Base-by-base conservation (phyloP, 2,797 vertebrate species). In the Dromococcyx pavoninus region DNA sequence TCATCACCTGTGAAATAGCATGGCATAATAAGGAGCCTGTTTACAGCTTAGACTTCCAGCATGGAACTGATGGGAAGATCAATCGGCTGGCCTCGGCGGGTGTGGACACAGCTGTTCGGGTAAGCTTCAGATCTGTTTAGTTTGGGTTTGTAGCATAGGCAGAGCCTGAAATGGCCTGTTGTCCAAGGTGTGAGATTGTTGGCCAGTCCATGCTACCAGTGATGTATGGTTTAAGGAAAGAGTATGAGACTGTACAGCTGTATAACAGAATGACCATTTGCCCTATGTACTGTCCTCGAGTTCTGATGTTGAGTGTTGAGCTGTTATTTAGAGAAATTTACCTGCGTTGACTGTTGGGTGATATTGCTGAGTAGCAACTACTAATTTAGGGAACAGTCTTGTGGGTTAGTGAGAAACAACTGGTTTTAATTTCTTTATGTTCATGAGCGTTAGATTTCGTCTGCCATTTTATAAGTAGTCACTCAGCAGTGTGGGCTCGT, bases 1-100 rank as follows among this genome's bases (percentile, higher is more conserved):
- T 99, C 72, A 98, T 99, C 89, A 99, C 99, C 5, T 99, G 99
- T 97, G 99, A 99, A 85, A 99, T 99, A 41, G 99, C 98, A 2
- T 99, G 99, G 99, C 99, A 99, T 91, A 99, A 99, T 93, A 99
- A 99, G 93, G 99, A 99, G 95, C 99, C 99, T 0, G 98, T 99
- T 27, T 99, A 99, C 97, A 99, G 99, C 93, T 94, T 99, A 95
- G 99, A 99, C 93, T 99, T 99, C 96, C 99, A 99, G 94, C 98
- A 98, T 23, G 98, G 97, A 39, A 44, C 97, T 0, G 98, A 98
- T 13, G 98, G 98, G 90, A 98, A 97, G 82, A 96, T 98, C 50
- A 98, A 99, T 78, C 97, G 99, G 5, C 95, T 99, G 96, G 99
- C 99, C 9, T 99, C 99, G 3, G 99, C 99, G 2, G 99, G 99